A percentile compares a stretch with the other conserved stretches of the same genome.
These are phyloP conservation scores for Strongylocentrotus purpuratus DNA, from an alignment of 35 echinoderm and acorn worm species.

Conservation along the genomic window DNA sequence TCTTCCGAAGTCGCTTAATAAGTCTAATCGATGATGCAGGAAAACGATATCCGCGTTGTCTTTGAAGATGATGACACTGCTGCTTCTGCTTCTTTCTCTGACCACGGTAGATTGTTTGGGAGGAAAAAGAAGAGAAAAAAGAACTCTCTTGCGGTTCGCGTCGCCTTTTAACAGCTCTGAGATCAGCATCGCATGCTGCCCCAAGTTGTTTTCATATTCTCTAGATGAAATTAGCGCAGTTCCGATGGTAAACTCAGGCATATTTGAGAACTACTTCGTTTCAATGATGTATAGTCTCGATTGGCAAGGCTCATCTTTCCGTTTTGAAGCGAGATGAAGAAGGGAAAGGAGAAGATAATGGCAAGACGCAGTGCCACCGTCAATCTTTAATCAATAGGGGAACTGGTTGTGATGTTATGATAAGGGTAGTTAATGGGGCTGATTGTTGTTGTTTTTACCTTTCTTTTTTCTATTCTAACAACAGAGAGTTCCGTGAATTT, in stretches of 20 bases:
- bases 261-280: not conserved
- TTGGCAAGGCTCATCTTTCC: not conserved
- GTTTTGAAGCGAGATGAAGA: not conserved
- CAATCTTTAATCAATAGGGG: too few species aligned
- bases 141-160: not conserved
- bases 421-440: not conserved
- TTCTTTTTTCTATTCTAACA: not conserved
- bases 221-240: not conserved
- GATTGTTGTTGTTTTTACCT: not conserved
- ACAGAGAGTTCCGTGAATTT: not conserved
- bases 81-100: not conserved
- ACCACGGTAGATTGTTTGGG: not conserved
- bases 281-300: not conserved
- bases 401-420: too few species aligned
- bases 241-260: not conserved
- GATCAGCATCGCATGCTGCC: not conserved
- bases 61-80: not conserved
- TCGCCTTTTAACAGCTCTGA: not conserved
- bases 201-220: slow-evolving; percentile 5
- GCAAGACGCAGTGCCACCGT: too few species aligned
- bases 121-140: not conserved
- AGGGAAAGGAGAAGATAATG: not conserved
- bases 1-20: not conserved
- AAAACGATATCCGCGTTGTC: not conserved
- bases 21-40: not conserved